A percentile compares a stretch with the other conserved stretches of the same genome.
phyloP scores from a whole-genome alignment of 2,113 vertebrate genomes.

The Electrona antarctica region DNA sequence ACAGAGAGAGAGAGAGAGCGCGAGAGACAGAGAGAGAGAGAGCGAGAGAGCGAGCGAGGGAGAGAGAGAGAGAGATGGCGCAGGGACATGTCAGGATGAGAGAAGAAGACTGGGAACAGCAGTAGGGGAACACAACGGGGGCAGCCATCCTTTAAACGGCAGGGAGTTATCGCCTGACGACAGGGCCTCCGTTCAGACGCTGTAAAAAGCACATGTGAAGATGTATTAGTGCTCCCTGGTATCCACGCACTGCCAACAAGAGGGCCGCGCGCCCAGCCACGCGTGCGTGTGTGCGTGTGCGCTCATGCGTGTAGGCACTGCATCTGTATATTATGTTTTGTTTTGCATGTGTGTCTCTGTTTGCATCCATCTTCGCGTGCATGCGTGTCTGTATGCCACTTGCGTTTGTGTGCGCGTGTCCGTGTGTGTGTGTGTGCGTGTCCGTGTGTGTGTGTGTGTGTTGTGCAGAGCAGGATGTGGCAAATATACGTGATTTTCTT shows the following conservation, averaged over 20 bases:
- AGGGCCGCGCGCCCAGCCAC: slow-evolving; percentile 54
- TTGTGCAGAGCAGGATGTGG: not conserved
- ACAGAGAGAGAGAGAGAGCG: not conserved
- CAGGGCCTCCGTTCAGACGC: slow-evolving; percentile 68
- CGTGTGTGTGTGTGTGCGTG: slow-evolving; percentile 26
- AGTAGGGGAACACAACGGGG: slow-evolving; percentile 61
- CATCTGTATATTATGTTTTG: no score
- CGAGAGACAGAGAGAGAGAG: slow-evolving; percentile 4
- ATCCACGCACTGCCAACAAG: slow-evolving; percentile 68
- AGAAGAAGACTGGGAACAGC: slow-evolving; percentile 36
- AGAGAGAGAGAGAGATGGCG: slow-evolving; percentile 29
- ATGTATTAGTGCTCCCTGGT: slow-evolving; percentile 74
- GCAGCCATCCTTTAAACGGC: slow-evolving; percentile 70
- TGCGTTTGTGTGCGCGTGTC: slow-evolving; percentile 44
- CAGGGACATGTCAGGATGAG: slow-evolving; percentile 41
- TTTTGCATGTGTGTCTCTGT: no score
- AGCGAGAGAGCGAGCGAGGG: slow-evolving; percentile 18
- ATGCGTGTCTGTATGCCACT: not conserved
- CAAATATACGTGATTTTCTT: slow-evolving; percentile 28
- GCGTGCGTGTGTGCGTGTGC: not conserved
- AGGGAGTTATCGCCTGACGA: slow-evolving; percentile 73
- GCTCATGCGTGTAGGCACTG: not conserved
- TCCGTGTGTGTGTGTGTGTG: slow-evolving; percentile 22
- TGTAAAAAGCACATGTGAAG: slow-evolving; percentile 77
- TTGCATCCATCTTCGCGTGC: not conserved